Conservation (phyloP, 2,888 invertebrate genomes). For the Drosophila dives region DNA sequence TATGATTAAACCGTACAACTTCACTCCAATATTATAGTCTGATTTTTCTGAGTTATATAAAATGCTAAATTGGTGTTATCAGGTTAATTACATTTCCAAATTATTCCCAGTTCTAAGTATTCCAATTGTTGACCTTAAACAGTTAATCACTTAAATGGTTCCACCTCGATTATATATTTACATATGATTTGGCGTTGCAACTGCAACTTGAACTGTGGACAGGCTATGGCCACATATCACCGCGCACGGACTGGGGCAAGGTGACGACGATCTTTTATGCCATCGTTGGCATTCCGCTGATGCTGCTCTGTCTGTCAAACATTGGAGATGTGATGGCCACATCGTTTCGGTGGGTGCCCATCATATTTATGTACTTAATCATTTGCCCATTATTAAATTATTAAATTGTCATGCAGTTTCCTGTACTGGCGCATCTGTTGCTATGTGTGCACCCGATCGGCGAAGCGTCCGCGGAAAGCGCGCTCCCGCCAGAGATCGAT, state of each 20-base stretch:
- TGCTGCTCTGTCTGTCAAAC: slow-evolving; percentile 97
- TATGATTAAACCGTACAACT: background rate
- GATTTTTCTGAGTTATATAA: background rate
- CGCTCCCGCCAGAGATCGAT: slow-evolving; percentile 74
- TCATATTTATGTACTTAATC: background rate
- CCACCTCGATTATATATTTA: slow-evolving; percentile 19
- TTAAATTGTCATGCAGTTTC: slow-evolving; percentile 86
- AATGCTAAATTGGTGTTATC: too few species aligned
- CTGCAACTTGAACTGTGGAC: slow-evolving; percentile 51
- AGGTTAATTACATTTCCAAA: background rate
- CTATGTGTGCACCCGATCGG: slow-evolving; percentile 93
- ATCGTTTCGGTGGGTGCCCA: slow-evolving; percentile 89
- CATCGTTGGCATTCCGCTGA: slow-evolving; percentile 96
- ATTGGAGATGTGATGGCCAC: slow-evolving; percentile 97
- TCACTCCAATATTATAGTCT: background rate
- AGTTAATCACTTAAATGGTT: background rate
- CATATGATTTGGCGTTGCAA: slow-evolving; percentile 12
- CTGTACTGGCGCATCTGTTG: slow-evolving; percentile 97
- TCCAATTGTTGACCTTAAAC: background rate
- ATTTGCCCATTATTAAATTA: slow-evolving; percentile 17
- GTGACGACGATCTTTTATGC: slow-evolving; percentile 98
- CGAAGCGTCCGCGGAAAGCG: slow-evolving; percentile 85
- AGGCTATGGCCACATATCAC: slow-evolving; percentile 98
- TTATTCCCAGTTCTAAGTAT: background rate
- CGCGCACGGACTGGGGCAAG: slow-evolving; percentile 96